phyloP scores from a whole-genome alignment of 2,113 vertebrate species.

The Gavia stellata region DNA sequence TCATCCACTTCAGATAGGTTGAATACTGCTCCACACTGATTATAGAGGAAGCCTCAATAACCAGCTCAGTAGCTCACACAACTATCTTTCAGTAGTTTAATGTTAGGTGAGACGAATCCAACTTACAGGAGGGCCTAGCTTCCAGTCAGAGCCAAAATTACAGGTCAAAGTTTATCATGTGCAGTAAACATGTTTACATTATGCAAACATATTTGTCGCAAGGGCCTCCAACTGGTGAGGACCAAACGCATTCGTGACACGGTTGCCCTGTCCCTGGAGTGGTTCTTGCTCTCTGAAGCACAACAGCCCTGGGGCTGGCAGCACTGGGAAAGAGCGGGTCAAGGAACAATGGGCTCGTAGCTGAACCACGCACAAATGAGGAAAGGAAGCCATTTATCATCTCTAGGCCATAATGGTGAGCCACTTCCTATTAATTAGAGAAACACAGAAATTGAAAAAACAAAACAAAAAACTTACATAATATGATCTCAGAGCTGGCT shows the following conservation, averaged over 20 bases:
- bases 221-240: not conserved
- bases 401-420: constrained; percentile 9
- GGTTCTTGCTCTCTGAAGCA: not conserved
- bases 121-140: not conserved
- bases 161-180: not conserved
- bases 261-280: not conserved
- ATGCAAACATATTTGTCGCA: not conserved
- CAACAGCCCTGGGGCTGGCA: not conserved
- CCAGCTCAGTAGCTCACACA: not conserved
- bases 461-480: constrained; percentile 8
- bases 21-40: not conserved
- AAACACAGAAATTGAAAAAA: constrained; percentile 31
- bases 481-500: constrained; percentile 21
- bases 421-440: constrained; percentile 53
- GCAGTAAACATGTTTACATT: not conserved
- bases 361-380: not conserved
- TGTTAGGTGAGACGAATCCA: not conserved
- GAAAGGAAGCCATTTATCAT: constrained; percentile 53
- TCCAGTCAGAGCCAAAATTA: not conserved
- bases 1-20: not conserved
- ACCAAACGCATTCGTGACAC: not conserved
- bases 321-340: constrained; percentile 10
- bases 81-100: not conserved
- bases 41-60: not conserved
- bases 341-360: constrained; percentile 9